Conservation (phyloP, 2,797 vertebrate species). For the Paguma larvata region DNA sequence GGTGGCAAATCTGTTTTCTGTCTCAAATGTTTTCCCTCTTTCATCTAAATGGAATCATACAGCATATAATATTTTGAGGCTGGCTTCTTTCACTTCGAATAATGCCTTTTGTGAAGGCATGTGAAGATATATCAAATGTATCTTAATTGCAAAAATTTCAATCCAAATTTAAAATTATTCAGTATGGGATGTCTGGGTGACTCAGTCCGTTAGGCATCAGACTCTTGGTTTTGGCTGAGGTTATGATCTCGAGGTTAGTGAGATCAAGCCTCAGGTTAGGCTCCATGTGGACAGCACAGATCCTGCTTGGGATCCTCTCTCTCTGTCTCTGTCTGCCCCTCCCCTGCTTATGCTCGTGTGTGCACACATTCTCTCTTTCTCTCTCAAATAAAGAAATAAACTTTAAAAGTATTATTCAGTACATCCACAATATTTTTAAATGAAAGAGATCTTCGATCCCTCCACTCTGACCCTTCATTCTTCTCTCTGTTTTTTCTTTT, state of each 20-base stretch:
- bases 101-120: neutral
- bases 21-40: neutral
- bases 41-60: neutral
- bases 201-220: too few species aligned
- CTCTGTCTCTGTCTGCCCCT: too few species aligned
- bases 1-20: neutral
- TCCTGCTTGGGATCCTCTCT: too few species aligned
- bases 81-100: neutral
- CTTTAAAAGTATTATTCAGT: neutral
- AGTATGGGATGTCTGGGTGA: neutral
- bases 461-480: neutral
- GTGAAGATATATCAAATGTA: neutral
- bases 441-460: neutral
- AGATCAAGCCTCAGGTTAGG: too few species aligned
- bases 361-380: too few species aligned
- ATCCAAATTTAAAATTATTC: neutral
- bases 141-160: neutral
- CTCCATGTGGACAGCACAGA: too few species aligned
- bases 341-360: too few species aligned
- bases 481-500: neutral
- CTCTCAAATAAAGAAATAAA: too few species aligned
- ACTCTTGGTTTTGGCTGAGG: too few species aligned
- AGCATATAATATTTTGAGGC: neutral
- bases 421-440: neutral
- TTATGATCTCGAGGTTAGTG: too few species aligned